Percentiles rank a stretch among this genome's conserved stretches.
Evolutionary conservation across 2,888 invertebrate species (phyloP).

Genomic region (Agrochola macilenta): DNA sequence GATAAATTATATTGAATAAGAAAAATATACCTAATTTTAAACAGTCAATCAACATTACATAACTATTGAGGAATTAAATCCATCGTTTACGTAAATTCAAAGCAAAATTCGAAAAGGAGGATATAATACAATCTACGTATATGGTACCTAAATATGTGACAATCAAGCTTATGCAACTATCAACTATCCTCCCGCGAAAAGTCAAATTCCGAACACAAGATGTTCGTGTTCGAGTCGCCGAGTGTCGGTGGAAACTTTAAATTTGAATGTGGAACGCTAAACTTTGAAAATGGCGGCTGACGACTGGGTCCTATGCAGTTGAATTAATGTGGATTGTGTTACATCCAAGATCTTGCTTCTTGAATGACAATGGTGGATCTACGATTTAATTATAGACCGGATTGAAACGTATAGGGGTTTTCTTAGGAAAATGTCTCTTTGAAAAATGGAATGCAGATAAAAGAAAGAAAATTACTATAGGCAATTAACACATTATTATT

Average conservation of each 20-base stretch:
- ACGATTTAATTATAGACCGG: neutral
- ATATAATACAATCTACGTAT: conserved; percentile 1
- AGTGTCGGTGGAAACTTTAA: conserved; percentile 78
- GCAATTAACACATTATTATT: no score
- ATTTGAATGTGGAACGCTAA: conserved; percentile 82
- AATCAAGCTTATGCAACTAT: conserved; percentile 56
- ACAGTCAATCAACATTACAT: neutral
- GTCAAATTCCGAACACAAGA: conserved; percentile 75
- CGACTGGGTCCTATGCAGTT: conserved; percentile 52
- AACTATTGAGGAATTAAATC: neutral
- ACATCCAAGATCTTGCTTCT: conserved; percentile 16
- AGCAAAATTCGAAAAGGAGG: neutral
- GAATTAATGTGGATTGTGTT: conserved; percentile 67
- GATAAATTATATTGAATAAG: neutral
- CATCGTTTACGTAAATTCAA: neutral
- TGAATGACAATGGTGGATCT: neutral
- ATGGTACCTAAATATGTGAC: conserved; percentile 41
- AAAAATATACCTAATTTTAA: neutral
- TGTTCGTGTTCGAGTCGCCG: conserved; percentile 70
- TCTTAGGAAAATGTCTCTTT: neutral
- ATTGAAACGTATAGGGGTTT: neutral
- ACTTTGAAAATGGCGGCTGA: conserved; percentile 78
- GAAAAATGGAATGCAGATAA: no score
- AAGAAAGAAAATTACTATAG: no score
- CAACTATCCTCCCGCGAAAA: conserved; percentile 60